Percentiles rank a stretch among this genome's conserved stretches.
Conservation (phyloP, 2,888 invertebrate genomes). For the Lasiommata megera region DNA sequence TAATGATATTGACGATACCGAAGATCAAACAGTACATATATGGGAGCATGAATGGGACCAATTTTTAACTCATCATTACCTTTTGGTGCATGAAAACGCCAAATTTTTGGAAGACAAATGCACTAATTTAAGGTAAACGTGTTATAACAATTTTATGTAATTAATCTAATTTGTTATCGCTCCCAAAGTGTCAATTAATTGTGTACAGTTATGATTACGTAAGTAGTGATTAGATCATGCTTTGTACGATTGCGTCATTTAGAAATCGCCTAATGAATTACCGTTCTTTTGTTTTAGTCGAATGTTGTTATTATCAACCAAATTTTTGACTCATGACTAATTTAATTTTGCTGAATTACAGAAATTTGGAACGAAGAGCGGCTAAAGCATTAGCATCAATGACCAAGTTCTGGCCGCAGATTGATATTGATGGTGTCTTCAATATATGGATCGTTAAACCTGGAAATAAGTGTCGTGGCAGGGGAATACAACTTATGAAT, state of each 20-base stretch:
- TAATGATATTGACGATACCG: conserved; percentile 88
- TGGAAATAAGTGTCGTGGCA: conserved; percentile 94
- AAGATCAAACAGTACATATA: conserved; percentile 81
- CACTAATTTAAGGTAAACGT: conserved; percentile 54
- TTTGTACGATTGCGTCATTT: conserved; percentile 9
- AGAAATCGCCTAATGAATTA: conserved; percentile 9
- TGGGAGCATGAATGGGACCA: conserved; percentile 96
- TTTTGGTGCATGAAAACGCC: conserved; percentile 84
- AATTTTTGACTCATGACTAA: background rate
- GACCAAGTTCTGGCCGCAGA: conserved; percentile 89
- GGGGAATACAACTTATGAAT: conserved; percentile 93
- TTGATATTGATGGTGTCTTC: conserved; percentile 90
- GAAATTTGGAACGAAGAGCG: conserved; percentile 76
- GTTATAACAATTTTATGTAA: conserved; percentile 2
- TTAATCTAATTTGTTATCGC: background rate
- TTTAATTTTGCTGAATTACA: conserved; percentile 38
- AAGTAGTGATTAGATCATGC: conserved; percentile 16
- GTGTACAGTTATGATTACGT: conserved; percentile 10
- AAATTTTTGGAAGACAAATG: conserved; percentile 72
- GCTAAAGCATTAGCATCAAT: conserved; percentile 84
- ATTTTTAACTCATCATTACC: conserved; percentile 86
- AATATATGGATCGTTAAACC: conserved; percentile 98
- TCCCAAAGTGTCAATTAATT: background rate
- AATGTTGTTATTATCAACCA: background rate
- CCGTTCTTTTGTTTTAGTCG: background rate